These are phyloP conservation scores for Forbesichthys papilliferus DNA, from an alignment of 2,113 vertebrate species.

Conservation along the genomic window DNA sequence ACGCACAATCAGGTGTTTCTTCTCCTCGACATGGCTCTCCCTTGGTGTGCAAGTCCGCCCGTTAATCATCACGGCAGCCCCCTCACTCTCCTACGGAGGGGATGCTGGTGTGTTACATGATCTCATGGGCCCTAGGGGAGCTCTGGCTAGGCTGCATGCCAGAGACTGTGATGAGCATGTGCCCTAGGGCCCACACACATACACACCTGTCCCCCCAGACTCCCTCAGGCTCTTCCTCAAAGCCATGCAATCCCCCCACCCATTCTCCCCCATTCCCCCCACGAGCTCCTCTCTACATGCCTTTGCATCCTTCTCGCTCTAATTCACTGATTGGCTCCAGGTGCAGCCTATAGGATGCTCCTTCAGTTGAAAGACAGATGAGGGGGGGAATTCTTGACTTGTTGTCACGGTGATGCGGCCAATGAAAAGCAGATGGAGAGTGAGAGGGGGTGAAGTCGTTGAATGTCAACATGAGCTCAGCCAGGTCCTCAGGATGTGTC, in stretches of 20 bases:
- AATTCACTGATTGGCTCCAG: constrained; percentile 66
- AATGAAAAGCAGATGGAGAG: constrained; percentile 65
- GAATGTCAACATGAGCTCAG: constrained; percentile 62
- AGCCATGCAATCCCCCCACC: neutral
- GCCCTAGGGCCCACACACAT: constrained; percentile 17
- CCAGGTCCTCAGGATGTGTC: constrained; percentile 56
- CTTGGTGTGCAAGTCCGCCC: constrained; percentile 37
- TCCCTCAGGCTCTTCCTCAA: constrained; percentile 32
- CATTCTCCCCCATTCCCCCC: neutral
- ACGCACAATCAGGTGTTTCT: constrained; percentile 20
- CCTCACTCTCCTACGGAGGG: neutral
- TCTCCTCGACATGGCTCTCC: constrained; percentile 6
- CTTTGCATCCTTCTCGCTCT: neutral
- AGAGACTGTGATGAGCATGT: constrained; percentile 13
- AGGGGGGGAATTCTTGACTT: constrained; percentile 31
- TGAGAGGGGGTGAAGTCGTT: constrained; percentile 36
- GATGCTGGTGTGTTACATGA: constrained; percentile 28
- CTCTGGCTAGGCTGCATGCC: constrained; percentile 40
- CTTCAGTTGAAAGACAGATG: constrained; percentile 28
- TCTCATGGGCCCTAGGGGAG: constrained; percentile 42
- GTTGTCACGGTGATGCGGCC: constrained; percentile 33
- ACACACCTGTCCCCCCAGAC: constrained; percentile 54
- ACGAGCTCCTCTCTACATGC: neutral
- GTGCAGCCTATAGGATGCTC: constrained; percentile 41
- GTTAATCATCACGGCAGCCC: constrained; percentile 25